phyloP scores from a whole-genome alignment of 2,113 vertebrate species.

The Psophia crepitans region DNA sequence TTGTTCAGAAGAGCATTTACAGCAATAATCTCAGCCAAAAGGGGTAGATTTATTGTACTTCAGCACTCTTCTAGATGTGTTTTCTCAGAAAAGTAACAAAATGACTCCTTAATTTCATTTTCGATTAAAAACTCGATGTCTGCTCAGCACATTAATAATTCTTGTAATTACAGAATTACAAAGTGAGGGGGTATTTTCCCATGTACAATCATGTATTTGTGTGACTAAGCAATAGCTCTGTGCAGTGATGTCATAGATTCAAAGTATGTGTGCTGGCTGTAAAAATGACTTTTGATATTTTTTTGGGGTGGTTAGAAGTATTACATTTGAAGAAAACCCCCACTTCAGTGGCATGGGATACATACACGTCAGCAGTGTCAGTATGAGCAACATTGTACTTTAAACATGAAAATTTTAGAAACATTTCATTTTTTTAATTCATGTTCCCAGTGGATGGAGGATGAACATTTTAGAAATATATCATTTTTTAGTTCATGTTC shows the following conservation, averaged over 20 bases:
- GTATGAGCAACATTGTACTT: accelerated
- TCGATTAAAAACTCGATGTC: background rate
- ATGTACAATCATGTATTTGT: background rate
- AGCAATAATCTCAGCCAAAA: background rate
- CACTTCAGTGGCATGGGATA: background rate
- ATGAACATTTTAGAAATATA: background rate
- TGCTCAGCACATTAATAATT: background rate
- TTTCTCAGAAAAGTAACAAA: conserved; percentile 3
- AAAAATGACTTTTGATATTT: background rate
- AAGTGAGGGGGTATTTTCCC: background rate
- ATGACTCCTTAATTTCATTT: background rate
- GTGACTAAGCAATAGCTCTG: background rate
- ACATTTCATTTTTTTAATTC: background rate
- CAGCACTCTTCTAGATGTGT: background rate
- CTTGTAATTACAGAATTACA: background rate
- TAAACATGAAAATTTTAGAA: background rate
- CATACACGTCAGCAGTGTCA: background rate
- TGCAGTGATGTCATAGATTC: background rate
- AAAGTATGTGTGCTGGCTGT: background rate
- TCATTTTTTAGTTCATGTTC: background rate
- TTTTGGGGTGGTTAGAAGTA: background rate
- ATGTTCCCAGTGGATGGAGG: accelerated
- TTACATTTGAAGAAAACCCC: background rate
- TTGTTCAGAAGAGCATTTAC: conserved; percentile 9
- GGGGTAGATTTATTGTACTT: background rate